Percentiles rank a stretch among this genome's conserved stretches.
Evolutionary conservation across 2,797 vertebrate species (phyloP).

Genomic region (Coranthus polyacanthus): DNA sequence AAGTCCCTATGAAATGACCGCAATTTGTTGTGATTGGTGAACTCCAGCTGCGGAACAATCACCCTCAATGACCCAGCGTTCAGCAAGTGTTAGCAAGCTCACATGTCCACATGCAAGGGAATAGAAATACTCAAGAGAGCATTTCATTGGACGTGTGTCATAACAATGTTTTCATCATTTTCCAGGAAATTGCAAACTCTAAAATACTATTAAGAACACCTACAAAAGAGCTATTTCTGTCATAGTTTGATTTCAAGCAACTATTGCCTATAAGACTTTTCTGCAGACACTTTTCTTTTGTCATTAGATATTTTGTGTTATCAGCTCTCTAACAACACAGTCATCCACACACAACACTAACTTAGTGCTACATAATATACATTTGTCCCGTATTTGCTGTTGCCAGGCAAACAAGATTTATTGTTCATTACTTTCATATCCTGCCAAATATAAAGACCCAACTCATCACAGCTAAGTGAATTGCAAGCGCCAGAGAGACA

Average conservation of each 20-base stretch:
- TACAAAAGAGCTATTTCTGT: no score
- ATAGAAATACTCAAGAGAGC: no score
- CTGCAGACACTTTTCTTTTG: not conserved
- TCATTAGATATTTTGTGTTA: slow-evolving; percentile 12
- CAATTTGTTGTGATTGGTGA: no score
- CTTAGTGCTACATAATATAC: not conserved
- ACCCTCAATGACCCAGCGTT: no score
- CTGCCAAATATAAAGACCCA: slow-evolving; percentile 33
- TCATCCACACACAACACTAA: not conserved
- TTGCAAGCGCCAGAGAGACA: slow-evolving; percentile 10
- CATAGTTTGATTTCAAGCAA: not conserved
- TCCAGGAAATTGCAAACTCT: no score
- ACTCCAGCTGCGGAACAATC: no score
- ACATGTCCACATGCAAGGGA: no score
- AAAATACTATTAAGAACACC: no score
- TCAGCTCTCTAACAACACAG: not conserved
- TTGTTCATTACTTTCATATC: slow-evolving; percentile 32
- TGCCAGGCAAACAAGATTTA: slow-evolving; percentile 12
- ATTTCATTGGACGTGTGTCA: no score
- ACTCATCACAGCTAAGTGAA: slow-evolving; percentile 29
- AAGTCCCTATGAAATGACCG: no score
- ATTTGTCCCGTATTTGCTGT: slow-evolving; percentile 10
- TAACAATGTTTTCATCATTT: no score
- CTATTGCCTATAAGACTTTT: not conserved
- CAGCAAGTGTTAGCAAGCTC: no score